A percentile compares a stretch with the other conserved stretches of the same genome.
These are phyloP conservation scores for Disparrhopalites patrizii DNA, from an alignment of 2,888 invertebrate genomes.

Conservation along the genomic window DNA sequence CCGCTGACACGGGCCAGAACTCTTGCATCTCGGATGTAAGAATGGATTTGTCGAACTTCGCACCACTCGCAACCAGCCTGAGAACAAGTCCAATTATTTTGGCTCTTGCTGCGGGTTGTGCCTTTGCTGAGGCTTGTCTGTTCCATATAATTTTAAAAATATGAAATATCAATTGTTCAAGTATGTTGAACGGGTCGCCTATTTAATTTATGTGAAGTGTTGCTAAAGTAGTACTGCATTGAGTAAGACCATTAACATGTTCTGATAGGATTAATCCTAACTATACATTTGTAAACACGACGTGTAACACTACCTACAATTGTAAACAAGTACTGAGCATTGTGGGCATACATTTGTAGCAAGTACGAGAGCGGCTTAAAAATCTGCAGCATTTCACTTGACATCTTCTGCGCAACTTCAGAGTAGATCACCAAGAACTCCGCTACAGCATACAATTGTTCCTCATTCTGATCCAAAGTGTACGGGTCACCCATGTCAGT, in stretches of 20 bases:
- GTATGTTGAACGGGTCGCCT: too few species aligned
- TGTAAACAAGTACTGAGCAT: too few species aligned
- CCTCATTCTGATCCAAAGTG: conserved; percentile 24
- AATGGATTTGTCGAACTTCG: conserved; percentile 29
- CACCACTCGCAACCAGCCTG: conserved; percentile 30
- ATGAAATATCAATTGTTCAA: not conserved
- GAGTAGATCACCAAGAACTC: conserved; percentile 38
- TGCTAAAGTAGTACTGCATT: not conserved
- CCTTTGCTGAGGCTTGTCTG: conserved; percentile 30
- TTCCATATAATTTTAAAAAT: not conserved
- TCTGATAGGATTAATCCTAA: not conserved
- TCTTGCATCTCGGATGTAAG: conserved; percentile 29
- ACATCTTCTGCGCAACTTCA: conserved; percentile 26
- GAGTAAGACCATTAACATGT: too few species aligned
- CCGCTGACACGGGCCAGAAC: conserved; percentile 21
- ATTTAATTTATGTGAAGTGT: not conserved
- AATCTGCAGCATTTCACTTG: conserved; percentile 27
- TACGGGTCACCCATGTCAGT: conserved; percentile 14
- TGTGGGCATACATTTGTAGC: conserved; percentile 39
- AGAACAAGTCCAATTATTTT: conserved; percentile 31
- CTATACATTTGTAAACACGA: not conserved
- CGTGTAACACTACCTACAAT: not conserved
- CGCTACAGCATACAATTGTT: conserved; percentile 28
- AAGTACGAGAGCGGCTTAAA: conserved; percentile 36
- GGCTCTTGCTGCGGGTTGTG: conserved; percentile 20